Evolutionary conservation across 2,113 vertebrate genomes (phyloP).

Genomic region (Pangasianodon hypophthalmus): DNA sequence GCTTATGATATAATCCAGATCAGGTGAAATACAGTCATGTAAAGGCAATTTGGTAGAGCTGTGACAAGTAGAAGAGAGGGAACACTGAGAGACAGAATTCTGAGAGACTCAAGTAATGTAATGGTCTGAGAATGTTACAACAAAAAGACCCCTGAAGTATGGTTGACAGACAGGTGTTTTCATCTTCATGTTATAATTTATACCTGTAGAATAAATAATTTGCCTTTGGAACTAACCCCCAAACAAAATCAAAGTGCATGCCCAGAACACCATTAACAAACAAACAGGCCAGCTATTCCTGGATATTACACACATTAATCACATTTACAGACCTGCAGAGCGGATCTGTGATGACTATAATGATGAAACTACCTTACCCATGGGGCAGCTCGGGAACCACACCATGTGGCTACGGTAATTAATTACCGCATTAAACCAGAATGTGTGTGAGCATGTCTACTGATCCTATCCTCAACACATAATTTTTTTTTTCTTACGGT

Average conservation of each 20-base stretch:
- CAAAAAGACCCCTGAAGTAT: constrained; percentile 7
- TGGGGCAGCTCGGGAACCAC: constrained; percentile 58
- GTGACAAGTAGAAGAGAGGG: not conserved
- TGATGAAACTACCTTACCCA: constrained; percentile 60
- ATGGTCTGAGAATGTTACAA: constrained; percentile 18
- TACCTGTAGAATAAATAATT: constrained; percentile 15
- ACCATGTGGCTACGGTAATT: constrained; percentile 59
- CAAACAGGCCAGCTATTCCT: constrained; percentile 30
- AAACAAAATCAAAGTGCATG: constrained; percentile 61
- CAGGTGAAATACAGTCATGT: not conserved
- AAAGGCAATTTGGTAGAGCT: not conserved
- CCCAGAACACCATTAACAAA: constrained; percentile 40
- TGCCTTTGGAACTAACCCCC: constrained; percentile 43
- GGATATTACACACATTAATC: constrained; percentile 67
- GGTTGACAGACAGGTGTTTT: not conserved
- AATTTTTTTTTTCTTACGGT: constrained; percentile 33
- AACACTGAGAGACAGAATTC: not conserved
- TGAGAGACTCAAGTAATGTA: not conserved
- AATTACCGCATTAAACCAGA: constrained; percentile 62
- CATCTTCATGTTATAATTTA: not conserved
- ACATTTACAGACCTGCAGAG: constrained; percentile 60
- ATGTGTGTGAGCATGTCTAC: constrained; percentile 28
- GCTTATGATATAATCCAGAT: constrained; percentile 1
- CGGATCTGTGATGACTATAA: constrained; percentile 52
- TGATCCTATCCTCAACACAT: constrained; percentile 14